phyloP scores from a whole-genome alignment of 2,888 invertebrate species.

The Bellardia bayeri region DNA sequence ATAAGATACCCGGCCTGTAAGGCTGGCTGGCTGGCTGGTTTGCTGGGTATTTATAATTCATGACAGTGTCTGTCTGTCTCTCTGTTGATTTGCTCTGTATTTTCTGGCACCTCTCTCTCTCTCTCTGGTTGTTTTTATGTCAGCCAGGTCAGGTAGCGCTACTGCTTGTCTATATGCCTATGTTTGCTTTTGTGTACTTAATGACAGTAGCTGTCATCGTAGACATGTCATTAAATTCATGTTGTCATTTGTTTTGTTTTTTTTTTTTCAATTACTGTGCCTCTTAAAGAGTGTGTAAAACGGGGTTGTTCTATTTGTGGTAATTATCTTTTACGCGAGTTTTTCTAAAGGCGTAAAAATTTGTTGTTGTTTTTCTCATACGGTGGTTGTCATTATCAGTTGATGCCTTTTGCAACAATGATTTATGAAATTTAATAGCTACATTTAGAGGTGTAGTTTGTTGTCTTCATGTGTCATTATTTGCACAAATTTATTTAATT shows the following conservation, averaged over 20 bases:
- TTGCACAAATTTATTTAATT: neutral
- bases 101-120: neutral
- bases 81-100: neutral
- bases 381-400: neutral
- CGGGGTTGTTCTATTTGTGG: conserved; percentile 35
- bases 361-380: neutral
- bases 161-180: neutral
- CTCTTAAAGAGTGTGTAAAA: neutral
- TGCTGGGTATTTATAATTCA: neutral
- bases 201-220: conserved; percentile 55
- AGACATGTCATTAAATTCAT: conserved; percentile 40
- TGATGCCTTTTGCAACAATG: neutral
- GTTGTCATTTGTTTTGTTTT: conserved; percentile 20
- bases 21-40: neutral
- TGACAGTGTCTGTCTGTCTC: neutral
- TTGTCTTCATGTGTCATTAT: neutral
- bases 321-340: neutral
- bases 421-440: conserved; percentile 39
- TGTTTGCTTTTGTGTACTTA: conserved; percentile 30
- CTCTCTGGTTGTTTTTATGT: neutral
- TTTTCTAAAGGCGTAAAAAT: conserved; percentile 11
- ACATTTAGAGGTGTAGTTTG: neutral
- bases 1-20: neutral
- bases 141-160: conserved; percentile 13
- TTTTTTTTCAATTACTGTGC: neutral